phyloP scores from a whole-genome alignment of 2,113 vertebrate genomes.

The Uropsilus gracilis region DNA sequence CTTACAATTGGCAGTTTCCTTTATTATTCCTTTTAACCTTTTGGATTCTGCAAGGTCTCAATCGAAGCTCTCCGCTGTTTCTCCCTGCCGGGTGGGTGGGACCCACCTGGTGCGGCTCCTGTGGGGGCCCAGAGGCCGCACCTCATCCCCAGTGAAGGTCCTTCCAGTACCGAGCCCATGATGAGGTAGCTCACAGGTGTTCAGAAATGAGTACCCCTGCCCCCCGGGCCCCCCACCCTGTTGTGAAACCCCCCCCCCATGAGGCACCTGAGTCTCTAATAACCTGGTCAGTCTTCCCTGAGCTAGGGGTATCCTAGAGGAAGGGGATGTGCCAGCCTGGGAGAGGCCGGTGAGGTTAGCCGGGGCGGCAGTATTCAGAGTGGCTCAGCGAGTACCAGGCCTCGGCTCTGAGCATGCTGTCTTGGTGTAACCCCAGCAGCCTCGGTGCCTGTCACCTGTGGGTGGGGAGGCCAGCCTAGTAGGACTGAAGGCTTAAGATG shows the following conservation, averaged over 20 bases:
- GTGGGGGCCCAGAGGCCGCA: slow-evolving; percentile 30
- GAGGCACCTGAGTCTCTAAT: slow-evolving; percentile 68
- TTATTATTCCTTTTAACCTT: slow-evolving; percentile 90
- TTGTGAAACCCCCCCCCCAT: slow-evolving; percentile 55
- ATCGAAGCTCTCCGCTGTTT: slow-evolving; percentile 64
- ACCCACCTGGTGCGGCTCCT: not conserved
- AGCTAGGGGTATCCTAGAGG: not conserved
- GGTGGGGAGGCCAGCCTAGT: not conserved
- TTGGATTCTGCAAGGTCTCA: slow-evolving; percentile 84
- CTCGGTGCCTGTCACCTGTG: not conserved
- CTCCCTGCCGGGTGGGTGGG: slow-evolving; percentile 44
- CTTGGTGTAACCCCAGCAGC: too few species aligned
- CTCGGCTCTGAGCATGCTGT: too few species aligned
- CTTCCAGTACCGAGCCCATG: not conserved
- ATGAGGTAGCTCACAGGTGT: too few species aligned
- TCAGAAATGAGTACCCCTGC: not conserved
- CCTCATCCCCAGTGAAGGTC: not conserved
- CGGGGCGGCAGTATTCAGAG: not conserved
- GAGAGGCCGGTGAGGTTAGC: not conserved
- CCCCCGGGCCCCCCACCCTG: not conserved
- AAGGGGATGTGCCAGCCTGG: not conserved
- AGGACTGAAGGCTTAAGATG: not conserved
- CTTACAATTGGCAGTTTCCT: slow-evolving; percentile 87
- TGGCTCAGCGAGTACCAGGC: too few species aligned
- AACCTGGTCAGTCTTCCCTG: not conserved